Conservation (phyloP, 2,113 vertebrate genomes). For the Cinclus cinclus region DNA sequence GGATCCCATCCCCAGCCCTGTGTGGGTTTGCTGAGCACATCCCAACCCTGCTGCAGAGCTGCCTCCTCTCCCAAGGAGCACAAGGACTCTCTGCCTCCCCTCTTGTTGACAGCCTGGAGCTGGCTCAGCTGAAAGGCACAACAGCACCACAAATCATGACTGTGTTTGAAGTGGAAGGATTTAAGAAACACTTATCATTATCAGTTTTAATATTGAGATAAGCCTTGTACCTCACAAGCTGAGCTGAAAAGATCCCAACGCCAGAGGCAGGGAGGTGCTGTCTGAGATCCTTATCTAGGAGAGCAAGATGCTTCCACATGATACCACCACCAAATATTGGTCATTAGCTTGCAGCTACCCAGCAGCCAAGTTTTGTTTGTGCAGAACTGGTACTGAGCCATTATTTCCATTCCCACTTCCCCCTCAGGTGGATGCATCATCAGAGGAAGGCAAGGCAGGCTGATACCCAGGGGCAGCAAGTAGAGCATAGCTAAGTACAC, state of each 20-base stretch:
- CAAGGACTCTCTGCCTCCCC: background rate
- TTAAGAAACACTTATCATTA: background rate
- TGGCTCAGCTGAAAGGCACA: background rate
- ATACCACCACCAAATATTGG: background rate
- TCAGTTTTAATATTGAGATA: background rate
- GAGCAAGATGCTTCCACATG: background rate
- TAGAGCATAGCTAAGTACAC: background rate
- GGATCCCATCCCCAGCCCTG: background rate
- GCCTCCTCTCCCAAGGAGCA: background rate
- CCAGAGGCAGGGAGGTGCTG: background rate
- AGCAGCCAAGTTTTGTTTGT: background rate
- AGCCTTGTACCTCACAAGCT: background rate
- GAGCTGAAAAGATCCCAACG: background rate
- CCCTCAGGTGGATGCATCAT: rapidly evolving
- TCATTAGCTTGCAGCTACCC: background rate
- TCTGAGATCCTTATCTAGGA: background rate
- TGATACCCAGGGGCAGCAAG: background rate
- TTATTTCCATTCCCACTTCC: background rate
- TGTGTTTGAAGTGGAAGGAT: background rate
- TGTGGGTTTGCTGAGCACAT: background rate
- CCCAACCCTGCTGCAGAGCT: background rate
- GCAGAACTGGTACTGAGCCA: background rate
- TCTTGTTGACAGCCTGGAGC: background rate
- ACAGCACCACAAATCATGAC: background rate
- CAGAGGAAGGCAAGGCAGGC: background rate